phyloP scores from a whole-genome alignment of 2,888 invertebrate genomes.

The Metopia argyrocephala region DNA sequence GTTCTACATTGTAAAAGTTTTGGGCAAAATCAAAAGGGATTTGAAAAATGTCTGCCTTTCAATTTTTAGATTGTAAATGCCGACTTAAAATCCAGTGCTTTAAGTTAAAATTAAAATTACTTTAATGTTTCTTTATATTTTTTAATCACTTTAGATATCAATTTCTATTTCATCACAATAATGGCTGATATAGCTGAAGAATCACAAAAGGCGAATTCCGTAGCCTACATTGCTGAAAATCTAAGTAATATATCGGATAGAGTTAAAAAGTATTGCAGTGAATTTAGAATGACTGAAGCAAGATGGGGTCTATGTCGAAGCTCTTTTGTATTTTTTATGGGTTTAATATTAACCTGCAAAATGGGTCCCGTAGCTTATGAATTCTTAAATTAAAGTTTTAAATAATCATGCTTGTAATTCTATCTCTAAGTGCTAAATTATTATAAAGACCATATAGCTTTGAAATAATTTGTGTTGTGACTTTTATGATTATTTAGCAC shows the following conservation, averaged over 20 bases:
- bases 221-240: neutral
- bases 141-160: neutral
- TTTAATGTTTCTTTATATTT: no score
- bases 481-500: neutral
- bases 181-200: conserved; percentile 13
- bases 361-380: conserved; percentile 30
- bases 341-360: conserved; percentile 27
- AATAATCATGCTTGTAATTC: neutral
- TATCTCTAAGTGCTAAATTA: neutral
- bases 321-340: conserved; percentile 36
- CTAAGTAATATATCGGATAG: conserved; percentile 5
- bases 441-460: neutral
- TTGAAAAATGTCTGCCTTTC: no score
- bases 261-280: conserved; percentile 31
- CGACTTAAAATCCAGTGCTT: no score
- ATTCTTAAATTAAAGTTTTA: conserved; percentile 21
- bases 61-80: no score
- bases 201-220: neutral
- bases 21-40: no score
- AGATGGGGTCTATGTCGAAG: conserved; percentile 52
- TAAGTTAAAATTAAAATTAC: no score
- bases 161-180: neutral
- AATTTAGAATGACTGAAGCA: conserved; percentile 49
- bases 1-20: no score
- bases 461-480: neutral